phyloP scores from a whole-genome alignment of 2,113 vertebrate genomes.

The Perognathus longimembris region DNA sequence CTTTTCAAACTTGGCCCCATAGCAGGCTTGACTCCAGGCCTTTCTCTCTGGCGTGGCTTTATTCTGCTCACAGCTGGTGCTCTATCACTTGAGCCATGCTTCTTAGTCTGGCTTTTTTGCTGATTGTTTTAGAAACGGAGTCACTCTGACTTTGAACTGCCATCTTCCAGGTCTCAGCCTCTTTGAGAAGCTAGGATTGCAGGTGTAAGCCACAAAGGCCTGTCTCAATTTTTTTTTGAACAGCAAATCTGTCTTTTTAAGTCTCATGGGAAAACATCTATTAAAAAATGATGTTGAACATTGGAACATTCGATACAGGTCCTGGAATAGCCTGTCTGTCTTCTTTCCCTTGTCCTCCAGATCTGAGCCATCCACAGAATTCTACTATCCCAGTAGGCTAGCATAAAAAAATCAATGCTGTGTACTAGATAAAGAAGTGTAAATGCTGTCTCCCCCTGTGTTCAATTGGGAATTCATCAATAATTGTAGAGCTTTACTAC shows the following conservation, averaged over 20 bases:
- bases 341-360: neutral
- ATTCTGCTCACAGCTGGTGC: too few species aligned
- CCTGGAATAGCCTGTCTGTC: too few species aligned
- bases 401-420: neutral
- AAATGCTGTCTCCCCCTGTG: neutral
- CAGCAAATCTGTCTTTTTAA: neutral
- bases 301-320: rapidly evolving
- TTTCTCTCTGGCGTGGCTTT: too few species aligned
- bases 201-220: too few species aligned
- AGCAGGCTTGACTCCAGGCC: too few species aligned
- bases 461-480: constrained; percentile 16
- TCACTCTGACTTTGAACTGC: too few species aligned
- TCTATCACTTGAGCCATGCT: too few species aligned
- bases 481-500: neutral
- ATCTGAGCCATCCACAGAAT: neutral
- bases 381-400: neutral
- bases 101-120: too few species aligned
- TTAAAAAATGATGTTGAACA: neutral
- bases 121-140: too few species aligned
- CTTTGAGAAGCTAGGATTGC: too few species aligned
- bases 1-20: neutral
- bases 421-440: neutral
- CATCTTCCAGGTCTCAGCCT: too few species aligned
- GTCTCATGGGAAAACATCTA: neutral
- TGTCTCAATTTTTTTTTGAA: too few species aligned